phyloP scores from a whole-genome alignment of 2,888 invertebrate species.

The Drosophila pseudotalamancana region DNA sequence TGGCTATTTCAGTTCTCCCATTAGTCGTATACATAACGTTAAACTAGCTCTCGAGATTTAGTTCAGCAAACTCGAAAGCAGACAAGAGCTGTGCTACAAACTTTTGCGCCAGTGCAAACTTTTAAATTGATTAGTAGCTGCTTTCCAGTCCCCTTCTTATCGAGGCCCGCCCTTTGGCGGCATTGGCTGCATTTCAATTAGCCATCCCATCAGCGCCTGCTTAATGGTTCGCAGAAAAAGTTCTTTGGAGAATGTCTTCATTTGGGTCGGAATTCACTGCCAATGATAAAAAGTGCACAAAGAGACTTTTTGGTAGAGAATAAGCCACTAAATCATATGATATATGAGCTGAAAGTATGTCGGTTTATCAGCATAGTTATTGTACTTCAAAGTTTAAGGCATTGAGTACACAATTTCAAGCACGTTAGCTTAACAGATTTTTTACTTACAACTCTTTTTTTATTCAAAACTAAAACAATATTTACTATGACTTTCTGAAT shows the following conservation, averaged over 20 bases:
- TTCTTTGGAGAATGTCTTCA: conserved; percentile 5
- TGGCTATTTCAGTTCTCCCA: conserved; percentile 61
- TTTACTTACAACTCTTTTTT: too few relatives aligned
- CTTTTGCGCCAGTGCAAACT: conserved; percentile 59
- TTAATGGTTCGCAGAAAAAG: conserved; percentile 4
- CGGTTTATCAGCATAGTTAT: background rate
- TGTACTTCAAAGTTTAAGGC: too few relatives aligned
- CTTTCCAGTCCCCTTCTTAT: conserved; percentile 3
- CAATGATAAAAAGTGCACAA: too few relatives aligned
- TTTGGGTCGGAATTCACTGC: background rate
- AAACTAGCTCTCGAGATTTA: conserved; percentile 62
- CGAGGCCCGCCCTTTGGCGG: conserved; percentile 16
- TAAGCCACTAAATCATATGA: background rate
- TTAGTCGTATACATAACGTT: conserved; percentile 63
- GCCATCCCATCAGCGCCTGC: conserved; percentile 28
- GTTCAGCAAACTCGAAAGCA: conserved; percentile 52
- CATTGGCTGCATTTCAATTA: conserved; percentile 70
- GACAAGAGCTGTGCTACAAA: conserved; percentile 53
- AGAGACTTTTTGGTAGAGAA: too few relatives aligned
- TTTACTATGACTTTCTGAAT: too few relatives aligned
- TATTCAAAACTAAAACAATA: too few relatives aligned
- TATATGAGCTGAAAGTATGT: background rate
- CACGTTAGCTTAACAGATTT: background rate
- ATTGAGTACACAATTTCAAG: too few relatives aligned
- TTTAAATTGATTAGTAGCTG: conserved; percentile 71